Percentiles rank a stretch among this genome's conserved stretches.
Conservation (phyloP, 92 coral and sea anemone genomes). For the Epizoanthus scotinus region DNA sequence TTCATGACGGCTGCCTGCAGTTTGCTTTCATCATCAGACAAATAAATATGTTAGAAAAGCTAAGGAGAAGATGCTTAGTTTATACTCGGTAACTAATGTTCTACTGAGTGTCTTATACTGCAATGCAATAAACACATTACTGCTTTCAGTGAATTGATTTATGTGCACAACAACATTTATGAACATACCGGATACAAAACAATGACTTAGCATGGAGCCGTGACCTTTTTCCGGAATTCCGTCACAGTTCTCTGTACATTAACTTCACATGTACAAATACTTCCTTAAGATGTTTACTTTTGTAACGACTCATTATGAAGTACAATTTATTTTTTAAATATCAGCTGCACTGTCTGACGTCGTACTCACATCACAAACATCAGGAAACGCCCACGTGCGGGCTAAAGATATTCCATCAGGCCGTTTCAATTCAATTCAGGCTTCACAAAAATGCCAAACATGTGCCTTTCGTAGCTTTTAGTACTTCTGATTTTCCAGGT, state of each 20-base stretch:
- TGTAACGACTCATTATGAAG: background rate
- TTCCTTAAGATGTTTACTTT: conserved; percentile 5
- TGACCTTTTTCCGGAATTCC: background rate
- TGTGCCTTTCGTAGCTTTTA: background rate
- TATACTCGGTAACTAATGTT: no score
- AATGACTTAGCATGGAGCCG: background rate
- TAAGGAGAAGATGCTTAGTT: no score
- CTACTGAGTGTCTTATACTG: no score
- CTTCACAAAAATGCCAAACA: background rate
- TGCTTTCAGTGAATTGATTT: no score
- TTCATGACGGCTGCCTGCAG: no score
- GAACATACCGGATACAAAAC: no score
- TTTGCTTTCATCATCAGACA: no score
- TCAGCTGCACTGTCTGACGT: background rate
- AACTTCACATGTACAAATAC: background rate
- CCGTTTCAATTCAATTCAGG: background rate
- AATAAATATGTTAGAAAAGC: no score
- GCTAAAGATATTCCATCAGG: no score
- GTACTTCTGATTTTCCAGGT: no score
- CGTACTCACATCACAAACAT: background rate
- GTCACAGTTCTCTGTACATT: background rate
- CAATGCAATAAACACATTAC: no score
- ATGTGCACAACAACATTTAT: no score
- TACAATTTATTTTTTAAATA: background rate
- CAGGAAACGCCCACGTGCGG: background rate